Evolutionary conservation across 2,797 vertebrate genomes (phyloP).

Genomic region (Pitangus sulphuratus): DNA sequence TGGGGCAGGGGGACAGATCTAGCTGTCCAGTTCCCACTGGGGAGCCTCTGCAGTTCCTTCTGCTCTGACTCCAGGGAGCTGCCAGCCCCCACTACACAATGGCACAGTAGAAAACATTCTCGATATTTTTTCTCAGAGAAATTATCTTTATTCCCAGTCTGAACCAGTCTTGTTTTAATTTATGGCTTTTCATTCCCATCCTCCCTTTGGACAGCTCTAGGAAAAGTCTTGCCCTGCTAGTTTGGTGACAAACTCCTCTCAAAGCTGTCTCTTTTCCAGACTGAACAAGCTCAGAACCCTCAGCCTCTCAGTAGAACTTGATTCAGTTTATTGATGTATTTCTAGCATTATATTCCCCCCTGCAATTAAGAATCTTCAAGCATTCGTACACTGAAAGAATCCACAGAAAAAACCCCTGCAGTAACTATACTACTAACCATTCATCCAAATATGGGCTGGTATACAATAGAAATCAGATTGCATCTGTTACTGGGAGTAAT

Average conservation of each 20-base stretch:
- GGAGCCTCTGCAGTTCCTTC: background rate
- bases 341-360: background rate
- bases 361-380: background rate
- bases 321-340: background rate
- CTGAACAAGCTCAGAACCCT: background rate
- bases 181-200: background rate
- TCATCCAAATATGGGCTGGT: background rate
- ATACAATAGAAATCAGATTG: background rate
- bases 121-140: rapidly evolving
- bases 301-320: background rate
- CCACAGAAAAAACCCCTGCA: background rate
- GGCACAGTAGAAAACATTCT: background rate
- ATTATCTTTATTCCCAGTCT: background rate
- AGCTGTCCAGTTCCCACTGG: rapidly evolving
- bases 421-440: background rate
- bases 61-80: background rate
- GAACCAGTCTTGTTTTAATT: background rate
- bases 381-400: background rate
- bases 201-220: background rate
- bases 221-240: background rate
- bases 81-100: rapidly evolving
- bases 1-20: background rate
- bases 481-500: background rate
- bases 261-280: background rate
- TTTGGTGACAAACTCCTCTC: background rate